phyloP scores from a whole-genome alignment of 2,113 vertebrate species.

The Brachyhypopomus gauderio region DNA sequence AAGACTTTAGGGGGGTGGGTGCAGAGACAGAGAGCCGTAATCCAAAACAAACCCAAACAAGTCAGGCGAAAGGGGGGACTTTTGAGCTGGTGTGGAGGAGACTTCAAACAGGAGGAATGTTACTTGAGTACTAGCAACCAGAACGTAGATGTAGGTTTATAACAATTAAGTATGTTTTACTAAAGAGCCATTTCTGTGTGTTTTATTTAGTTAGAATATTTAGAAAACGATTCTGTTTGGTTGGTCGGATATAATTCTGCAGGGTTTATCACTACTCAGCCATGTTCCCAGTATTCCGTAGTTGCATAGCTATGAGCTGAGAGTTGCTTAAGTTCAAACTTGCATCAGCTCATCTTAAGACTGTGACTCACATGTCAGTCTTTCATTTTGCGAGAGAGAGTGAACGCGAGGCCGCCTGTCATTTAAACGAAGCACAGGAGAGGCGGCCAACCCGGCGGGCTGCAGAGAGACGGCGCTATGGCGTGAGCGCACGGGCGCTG shows the following conservation, averaged over 20 bases:
- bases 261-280: neutral
- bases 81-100: neutral
- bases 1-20: conserved; percentile 36
- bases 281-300: neutral
- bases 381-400: too few relatives aligned
- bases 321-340: too few relatives aligned
- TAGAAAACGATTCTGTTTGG: neutral
- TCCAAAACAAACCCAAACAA: conserved; percentile 44
- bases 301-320: neutral
- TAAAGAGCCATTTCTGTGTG: conserved; percentile 8
- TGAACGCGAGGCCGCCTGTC: too few relatives aligned
- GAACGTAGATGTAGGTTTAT: neutral
- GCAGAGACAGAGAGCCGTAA: conserved; percentile 43
- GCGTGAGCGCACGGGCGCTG: neutral
- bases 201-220: neutral
- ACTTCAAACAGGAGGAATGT: conserved; percentile 1
- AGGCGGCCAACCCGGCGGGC: too few relatives aligned
- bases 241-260: neutral
- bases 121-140: conserved; percentile 12
- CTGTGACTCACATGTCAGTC: too few relatives aligned
- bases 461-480: neutral
- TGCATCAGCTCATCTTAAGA: too few relatives aligned
- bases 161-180: conserved; percentile 14
- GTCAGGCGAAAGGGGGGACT: conserved; percentile 12
- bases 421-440: too few relatives aligned